Evolutionary conservation across 2,797 vertebrate genomes (phyloP), one percentile per base, ranked within the genome.

Genomic region (Brachyrhaphis roseni): DNA sequence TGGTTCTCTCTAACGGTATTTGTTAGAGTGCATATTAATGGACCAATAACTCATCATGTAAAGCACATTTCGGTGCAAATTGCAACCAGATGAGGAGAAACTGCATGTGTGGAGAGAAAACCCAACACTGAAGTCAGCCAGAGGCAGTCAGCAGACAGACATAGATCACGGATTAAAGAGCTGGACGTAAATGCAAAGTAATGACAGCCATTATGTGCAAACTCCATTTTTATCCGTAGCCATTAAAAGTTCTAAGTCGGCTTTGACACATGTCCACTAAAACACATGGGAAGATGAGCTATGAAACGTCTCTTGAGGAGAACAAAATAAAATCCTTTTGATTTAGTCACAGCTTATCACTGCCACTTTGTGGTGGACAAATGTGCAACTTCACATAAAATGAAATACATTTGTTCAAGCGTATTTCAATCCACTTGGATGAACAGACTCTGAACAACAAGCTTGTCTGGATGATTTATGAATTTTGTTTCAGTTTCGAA

Each of bases 11-110:
- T 71, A 78, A 85, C 43, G 1, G 31, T 62, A 62, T 62, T 62
- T 39, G 34, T 43, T 43, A n/a, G 20, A n/a, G 18, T 43, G 45
- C 71, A 66, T 84, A 89, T 89, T 91, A 91, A 90, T 83, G 86
- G 66, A 74, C 78, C 81, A 90, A 90, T 90, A 91, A 92, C 72
- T 94, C 84, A 88, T 86, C 72, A 89, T 85, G 83, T 84, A 92
- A 91, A 78, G 79, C 72, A 76, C 84, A 86, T 90, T 92, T 91
- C 87, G 82, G 68, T 31, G 77, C 81, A 49, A 92, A 94, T 83
- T 81, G 87, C 75, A 92, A 91, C 87, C 90, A 93, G 91, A 93
- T 92, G 90, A 87, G 76, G 16, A 1, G 49, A 76, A 62, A 74
- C 70, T 28, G 45, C 23, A 15, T 76, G 72, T n/a, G 49, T 2